Evolutionary conservation across 2,888 invertebrate species (phyloP).

Genomic region (Eurytoma adleriae): DNA sequence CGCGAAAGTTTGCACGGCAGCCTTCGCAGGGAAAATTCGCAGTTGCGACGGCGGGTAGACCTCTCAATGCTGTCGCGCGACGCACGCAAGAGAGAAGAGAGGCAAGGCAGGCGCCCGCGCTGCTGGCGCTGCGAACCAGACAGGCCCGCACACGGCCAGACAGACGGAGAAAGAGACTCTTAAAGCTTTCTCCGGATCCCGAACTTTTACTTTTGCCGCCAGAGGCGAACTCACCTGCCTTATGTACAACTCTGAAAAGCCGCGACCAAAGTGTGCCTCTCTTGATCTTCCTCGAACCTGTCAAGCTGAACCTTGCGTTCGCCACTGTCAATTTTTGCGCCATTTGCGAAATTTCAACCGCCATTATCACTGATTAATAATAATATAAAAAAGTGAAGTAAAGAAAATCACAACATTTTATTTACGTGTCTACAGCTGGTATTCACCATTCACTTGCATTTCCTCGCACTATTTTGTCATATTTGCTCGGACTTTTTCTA

Average conservation of each 20-base stretch:
- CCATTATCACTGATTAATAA: too few species aligned
- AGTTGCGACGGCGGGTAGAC: background rate
- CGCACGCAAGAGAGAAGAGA: background rate
- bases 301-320: too few species aligned
- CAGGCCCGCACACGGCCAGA: background rate
- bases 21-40: constrained; percentile 26
- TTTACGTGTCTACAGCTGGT: too few species aligned
- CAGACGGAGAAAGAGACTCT: background rate
- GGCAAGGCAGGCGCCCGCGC: background rate
- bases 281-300: too few species aligned
- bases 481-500: constrained; percentile 3
- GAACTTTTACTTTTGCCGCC: constrained; percentile 75
- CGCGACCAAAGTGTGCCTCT: too few species aligned
- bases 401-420: too few species aligned
- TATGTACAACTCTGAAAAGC: constrained; percentile 45
- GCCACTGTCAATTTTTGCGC: too few species aligned
- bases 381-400: too few species aligned
- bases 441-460: too few species aligned
- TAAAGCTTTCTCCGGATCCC: constrained; percentile 71
- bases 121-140: too few species aligned
- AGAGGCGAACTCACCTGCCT: constrained; percentile 63
- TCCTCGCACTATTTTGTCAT: constrained; percentile 9
- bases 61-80: background rate
- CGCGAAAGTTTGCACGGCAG: constrained; percentile 24
- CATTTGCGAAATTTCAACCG: too few species aligned